Base-by-base conservation (phyloP, 1,140 invertebrate species). In the Batillaria attramentaria region DNA sequence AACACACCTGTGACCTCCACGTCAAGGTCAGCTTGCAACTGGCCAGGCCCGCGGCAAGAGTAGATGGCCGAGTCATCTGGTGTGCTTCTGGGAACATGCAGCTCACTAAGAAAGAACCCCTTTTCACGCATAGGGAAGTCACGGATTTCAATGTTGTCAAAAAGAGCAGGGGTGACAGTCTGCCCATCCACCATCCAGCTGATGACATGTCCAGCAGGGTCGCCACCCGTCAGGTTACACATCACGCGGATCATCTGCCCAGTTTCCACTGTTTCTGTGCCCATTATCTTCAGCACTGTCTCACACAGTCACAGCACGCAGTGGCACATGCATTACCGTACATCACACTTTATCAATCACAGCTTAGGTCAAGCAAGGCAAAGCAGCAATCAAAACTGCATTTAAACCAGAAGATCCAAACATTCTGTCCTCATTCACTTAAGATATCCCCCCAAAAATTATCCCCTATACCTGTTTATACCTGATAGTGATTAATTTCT, bases 271-370 rank as follows among this genome's bases (percentile, higher is more conserved):
- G 42, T 20, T 10, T 41, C 42, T 42, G 42, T 72, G 33, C 70
- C 70, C 46, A 50, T 72, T 20, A 72, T 72, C 70, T 72, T 72
- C 43, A 72, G 70, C 24, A 42, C 70, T 72, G 70, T 24, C n/a
- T n/a, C n/a, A n/a, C n/a, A n/a, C n/a, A n/a, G n/a, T n/a, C n/a
- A n/a, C n/a, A n/a, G n/a, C n/a, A n/a, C n/a, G n/a, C n/a, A 50
- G 10, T 13, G 24, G 46, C 46, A 50, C 24, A 24, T 50, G 46
- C 46, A 50, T 50, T 50, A 50, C n/a, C n/a, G n/a, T n/a, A n/a
- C n/a, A n/a, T n/a, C n/a, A n/a, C n/a, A n/a, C n/a, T n/a, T n/a
- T n/a, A n/a, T n/a, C n/a, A n/a, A n/a, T n/a, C n/a, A n/a, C n/a
- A n/a, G n/a, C n/a, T n/a, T n/a, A n/a, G n/a, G n/a, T n/a, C n/a